These are phyloP conservation scores for Drosophila erecta DNA, from an alignment of 1,140 invertebrate genomes.

Conservation along the genomic window DNA sequence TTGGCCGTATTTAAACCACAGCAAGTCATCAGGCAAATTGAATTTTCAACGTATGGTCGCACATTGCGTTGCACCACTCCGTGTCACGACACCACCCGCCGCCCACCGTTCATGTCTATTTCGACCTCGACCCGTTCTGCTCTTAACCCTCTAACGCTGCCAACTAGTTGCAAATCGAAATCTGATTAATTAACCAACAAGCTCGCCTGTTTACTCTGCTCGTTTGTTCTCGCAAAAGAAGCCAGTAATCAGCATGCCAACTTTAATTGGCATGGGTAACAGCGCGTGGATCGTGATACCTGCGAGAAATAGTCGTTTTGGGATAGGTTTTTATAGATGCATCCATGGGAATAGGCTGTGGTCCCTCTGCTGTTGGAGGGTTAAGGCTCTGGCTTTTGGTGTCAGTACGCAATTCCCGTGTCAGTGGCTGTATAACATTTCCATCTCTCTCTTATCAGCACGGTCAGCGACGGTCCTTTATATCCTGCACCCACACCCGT, in stretches of 20 bases:
- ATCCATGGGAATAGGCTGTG: not conserved
- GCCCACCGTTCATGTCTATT: not conserved
- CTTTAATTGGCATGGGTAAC: too few relatives aligned
- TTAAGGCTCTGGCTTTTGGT: conserved; percentile 38
- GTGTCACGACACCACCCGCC: conserved; percentile 28
- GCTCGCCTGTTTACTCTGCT: too few relatives aligned
- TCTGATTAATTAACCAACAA: too few relatives aligned
- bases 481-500: not conserved
- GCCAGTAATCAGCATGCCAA: too few relatives aligned
- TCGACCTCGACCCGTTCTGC: not conserved
- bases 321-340: not conserved
- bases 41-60: conserved; percentile 83
- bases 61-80: conserved; percentile 51
- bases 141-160: conserved; percentile 18
- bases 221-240: too few relatives aligned
- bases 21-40: conserved; percentile 84
- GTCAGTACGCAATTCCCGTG: conserved; percentile 28
- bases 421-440: conserved; percentile 50
- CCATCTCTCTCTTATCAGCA: conserved; percentile 41
- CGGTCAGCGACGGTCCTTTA: conserved; percentile 36
- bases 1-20: conserved; percentile 79
- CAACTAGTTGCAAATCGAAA: too few relatives aligned
- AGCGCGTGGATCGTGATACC: too few relatives aligned
- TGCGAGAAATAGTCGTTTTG: too few relatives aligned
- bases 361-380: conserved; percentile 1